Evolutionary conservation across 2,113 vertebrate species (phyloP).

Genomic region (Spheniscus mendiculus): DNA sequence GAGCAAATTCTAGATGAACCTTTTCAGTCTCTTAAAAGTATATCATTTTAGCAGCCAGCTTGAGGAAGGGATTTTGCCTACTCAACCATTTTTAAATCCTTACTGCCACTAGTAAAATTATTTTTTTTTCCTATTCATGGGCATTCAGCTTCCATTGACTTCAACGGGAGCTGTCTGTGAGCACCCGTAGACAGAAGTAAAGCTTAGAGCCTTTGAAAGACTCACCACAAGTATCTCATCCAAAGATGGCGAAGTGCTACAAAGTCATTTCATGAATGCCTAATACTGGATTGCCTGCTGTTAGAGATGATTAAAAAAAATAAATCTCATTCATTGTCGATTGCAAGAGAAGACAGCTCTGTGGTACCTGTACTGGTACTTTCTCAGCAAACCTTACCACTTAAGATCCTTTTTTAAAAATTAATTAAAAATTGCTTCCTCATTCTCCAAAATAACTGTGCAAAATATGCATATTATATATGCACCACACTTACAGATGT

Average conservation of each 20-base stretch:
- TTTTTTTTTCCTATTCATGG: neutral
- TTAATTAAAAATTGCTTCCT: neutral
- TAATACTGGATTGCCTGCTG: neutral
- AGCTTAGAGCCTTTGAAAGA: neutral
- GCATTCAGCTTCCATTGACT: neutral
- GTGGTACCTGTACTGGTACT: neutral
- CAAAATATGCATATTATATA: neutral
- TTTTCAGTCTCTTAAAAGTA: slow-evolving; percentile 26
- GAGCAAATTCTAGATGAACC: slow-evolving; percentile 49
- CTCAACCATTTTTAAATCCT: neutral
- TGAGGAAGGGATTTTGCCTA: neutral
- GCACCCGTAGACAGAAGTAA: neutral
- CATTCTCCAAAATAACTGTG: neutral
- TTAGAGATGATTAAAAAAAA: neutral
- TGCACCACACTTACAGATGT: neutral
- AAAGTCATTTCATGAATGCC: neutral
- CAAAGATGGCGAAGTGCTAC: slow-evolving; percentile 1
- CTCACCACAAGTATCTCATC: neutral
- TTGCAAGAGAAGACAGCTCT: neutral
- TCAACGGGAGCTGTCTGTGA: neutral
- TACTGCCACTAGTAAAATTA: neutral
- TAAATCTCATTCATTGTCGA: neutral
- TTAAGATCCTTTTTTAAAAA: neutral
- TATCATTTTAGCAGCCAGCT: neutral
- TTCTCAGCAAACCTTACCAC: neutral